These are phyloP conservation scores for Chloropsis hardwickii DNA, from an alignment of 2,113 vertebrate genomes.

Conservation along the genomic window DNA sequence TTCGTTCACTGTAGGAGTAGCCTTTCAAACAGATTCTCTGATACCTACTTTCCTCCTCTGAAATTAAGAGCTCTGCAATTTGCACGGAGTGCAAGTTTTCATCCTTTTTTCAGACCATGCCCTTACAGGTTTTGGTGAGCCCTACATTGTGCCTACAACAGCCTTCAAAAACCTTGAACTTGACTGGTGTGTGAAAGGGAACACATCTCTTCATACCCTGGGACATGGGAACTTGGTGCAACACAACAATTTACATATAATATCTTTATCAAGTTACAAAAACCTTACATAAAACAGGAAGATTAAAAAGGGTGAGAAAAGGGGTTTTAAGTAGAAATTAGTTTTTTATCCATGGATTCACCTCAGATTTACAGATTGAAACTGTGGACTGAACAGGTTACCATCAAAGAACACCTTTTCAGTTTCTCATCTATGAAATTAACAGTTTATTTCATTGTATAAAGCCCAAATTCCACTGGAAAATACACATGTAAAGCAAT, in stretches of 20 bases:
- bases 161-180: background rate
- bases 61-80: background rate
- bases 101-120: background rate
- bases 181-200: background rate
- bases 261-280: background rate
- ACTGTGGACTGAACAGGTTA: background rate
- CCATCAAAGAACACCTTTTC: background rate
- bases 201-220: background rate
- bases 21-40: rapidly evolving
- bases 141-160: background rate
- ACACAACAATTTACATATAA: rapidly evolving
- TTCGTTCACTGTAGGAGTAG: background rate
- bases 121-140: background rate
- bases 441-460: background rate
- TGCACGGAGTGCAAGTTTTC: background rate
- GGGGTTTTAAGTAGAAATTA: background rate
- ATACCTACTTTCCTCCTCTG: background rate
- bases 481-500: rapidly evolving
- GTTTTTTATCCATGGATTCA: rapidly evolving
- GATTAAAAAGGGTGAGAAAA: background rate
- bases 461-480: background rate
- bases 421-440: background rate
- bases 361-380: background rate
- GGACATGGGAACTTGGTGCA: background rate
- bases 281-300: background rate